Base-by-base conservation (phyloP, 2,113 vertebrate species). In the Phrynosoma blainvillii region DNA sequence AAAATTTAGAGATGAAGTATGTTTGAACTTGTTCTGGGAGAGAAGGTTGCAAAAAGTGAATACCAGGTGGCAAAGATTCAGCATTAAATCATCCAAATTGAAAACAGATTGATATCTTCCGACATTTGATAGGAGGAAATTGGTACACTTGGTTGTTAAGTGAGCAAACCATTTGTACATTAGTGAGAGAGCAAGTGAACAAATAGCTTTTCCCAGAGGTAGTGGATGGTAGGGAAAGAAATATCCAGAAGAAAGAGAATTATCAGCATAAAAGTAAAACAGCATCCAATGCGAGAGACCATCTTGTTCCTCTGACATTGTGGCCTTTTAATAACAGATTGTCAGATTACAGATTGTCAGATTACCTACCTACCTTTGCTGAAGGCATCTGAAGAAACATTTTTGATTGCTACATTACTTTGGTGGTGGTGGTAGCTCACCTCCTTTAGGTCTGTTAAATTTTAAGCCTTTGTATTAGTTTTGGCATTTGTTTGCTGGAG, bases 71-170 rank as follows among this genome's bases (percentile, higher is more conserved):
- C 70, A 75, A 84, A 52, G 18, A 62, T 62, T 62, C 59, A 62
- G 59, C 36, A 66, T 85, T 85, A 73, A 85, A 65, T 85, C 40
- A 85, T 56, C 73, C 40, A 77, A 75, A 77, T 66, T 77, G 56
- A 73, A 77, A 85, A 77, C 74, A 85, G 74, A 77, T 47, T 85
- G 84, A 62, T 75, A 84, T 84, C 56, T 85, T 85, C 73, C 84
- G 66, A 85, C 36, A 47, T 85, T 85, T 77, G 84, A 77, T 85
- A 77, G 56, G 65, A 85, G 36, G 40, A 85, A 85, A 85, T 85
- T 85, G 74, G 59, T 65, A 47, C 36, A 77, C 84, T 78, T 66
- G 59, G 36, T 66, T 85, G 75, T 66, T 85, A 77, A 85, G 66
- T 78, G 59, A 85, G 74, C 59, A 78, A 66, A 78, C 75, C 18